phyloP scores from a whole-genome alignment of 2,113 vertebrate genomes.

The Pomatorhinus ruficollis region DNA sequence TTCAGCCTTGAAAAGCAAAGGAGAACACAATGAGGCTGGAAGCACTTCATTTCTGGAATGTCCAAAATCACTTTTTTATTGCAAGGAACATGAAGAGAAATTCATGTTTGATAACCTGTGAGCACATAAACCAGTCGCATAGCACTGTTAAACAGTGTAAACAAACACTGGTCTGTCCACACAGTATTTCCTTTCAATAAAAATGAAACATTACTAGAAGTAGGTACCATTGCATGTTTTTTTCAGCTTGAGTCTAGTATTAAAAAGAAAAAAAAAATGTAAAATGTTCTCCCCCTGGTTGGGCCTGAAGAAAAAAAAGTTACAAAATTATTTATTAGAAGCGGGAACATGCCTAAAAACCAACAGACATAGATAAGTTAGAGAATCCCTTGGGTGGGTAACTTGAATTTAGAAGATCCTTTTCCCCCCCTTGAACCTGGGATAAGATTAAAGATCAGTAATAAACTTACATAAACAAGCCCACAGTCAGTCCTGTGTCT shows the following conservation, averaged over 20 bases:
- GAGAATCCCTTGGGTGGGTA: background rate
- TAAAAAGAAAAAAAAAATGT: background rate
- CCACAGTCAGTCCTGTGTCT: background rate
- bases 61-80: conserved; percentile 67
- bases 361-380: background rate
- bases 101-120: background rate
- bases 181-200: background rate
- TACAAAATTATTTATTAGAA: background rate
- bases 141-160: background rate
- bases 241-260: background rate
- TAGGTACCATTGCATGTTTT: background rate
- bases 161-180: background rate
- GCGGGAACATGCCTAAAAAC: background rate
- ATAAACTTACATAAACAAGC: background rate
- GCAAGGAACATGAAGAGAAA: conserved; percentile 7
- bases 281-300: background rate
- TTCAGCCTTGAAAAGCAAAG: conserved; percentile 37
- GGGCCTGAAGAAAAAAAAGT: background rate
- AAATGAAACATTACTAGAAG: background rate
- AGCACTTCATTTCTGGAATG: conserved; percentile 69
- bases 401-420: background rate
- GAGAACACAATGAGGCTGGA: conserved; percentile 61
- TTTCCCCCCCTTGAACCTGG: background rate
- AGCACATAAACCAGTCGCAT: conserved; percentile 57
- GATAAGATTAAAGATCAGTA: background rate